Evolutionary conservation across 2,113 vertebrate genomes (phyloP).

Genomic region (Aphelocoma coerulescens): DNA sequence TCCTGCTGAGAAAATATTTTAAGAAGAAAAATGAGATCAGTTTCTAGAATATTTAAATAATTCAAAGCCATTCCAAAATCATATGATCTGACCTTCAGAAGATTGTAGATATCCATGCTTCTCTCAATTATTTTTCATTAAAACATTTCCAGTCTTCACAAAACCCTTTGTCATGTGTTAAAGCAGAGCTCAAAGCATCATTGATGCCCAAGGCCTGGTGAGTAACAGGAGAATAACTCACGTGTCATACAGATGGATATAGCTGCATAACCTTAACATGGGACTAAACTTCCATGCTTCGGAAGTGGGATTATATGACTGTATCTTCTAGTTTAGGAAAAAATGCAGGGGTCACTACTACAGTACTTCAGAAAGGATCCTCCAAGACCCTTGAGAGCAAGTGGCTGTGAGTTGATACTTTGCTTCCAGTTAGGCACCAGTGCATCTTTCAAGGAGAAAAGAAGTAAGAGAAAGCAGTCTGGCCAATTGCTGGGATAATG

Average conservation of each 20-base stretch:
- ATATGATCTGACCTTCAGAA: neutral
- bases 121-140: neutral
- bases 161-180: neutral
- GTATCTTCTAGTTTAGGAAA: neutral
- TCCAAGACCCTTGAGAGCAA: neutral
- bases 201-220: accelerated
- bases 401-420: neutral
- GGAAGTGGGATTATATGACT: neutral
- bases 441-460: neutral
- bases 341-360: neutral
- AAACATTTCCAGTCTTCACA: neutral
- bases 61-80: neutral
- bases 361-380: neutral
- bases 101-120: neutral
- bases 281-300: neutral
- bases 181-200: neutral
- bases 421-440: neutral
- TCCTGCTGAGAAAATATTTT: neutral
- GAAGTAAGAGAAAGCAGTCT: neutral
- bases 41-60: neutral
- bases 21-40: neutral
- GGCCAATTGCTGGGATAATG: accelerated
- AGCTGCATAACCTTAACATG: neutral
- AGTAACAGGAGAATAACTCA: neutral
- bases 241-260: neutral